Evolutionary conservation across 2,888 invertebrate species (phyloP), one percentile per base, ranked within the genome.

Genomic region (Scaptomyza polygonia): DNA sequence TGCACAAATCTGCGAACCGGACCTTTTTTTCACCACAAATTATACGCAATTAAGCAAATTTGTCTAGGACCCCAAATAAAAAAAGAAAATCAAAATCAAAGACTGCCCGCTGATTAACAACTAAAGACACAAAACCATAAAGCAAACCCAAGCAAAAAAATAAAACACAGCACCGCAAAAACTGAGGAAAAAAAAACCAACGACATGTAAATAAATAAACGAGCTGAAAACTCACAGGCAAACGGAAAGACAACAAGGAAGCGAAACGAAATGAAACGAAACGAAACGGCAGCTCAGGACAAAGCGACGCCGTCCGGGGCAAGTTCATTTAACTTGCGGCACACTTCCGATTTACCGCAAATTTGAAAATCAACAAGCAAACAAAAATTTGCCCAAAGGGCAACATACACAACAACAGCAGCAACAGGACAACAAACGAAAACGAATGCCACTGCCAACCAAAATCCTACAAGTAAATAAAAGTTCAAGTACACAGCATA

Each of bases 271-370:
- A 64, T 52, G 65, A 64, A 63, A 62, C 49, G 58, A 25, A 32
- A 30, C 9, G 9, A 43, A 34, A 48, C 29, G 42, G 36, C 32
- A 44, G 32, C 53, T 11, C 59, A 56, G 67, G 73, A 77, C 77
- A 77, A 83, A 77, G 77, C 67, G 67, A 71, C 64, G 64, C 65
- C 74, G 68, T 67, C 72, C 64, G 76, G 69, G 49, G 66, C 66
- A 71, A 87, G 85, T 85, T 88, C 84, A 86, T 88, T 85, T 88
- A 88, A 85, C 88, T 86, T 83, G 77, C 86, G 86, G 73, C 86
- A 77, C 61, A 77, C 79, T 85, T 88, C 88, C 84, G 86, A 88
- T 85, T 85, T 81, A 79, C 88, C 85, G 72, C 86, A 85, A 88
- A 83, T 88, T 88, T 88, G 64, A 78, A 79, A 87, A 77, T 87